These are phyloP conservation scores for Esperia sulphurella DNA, from an alignment of 2,888 invertebrate species.

Conservation along the genomic window DNA sequence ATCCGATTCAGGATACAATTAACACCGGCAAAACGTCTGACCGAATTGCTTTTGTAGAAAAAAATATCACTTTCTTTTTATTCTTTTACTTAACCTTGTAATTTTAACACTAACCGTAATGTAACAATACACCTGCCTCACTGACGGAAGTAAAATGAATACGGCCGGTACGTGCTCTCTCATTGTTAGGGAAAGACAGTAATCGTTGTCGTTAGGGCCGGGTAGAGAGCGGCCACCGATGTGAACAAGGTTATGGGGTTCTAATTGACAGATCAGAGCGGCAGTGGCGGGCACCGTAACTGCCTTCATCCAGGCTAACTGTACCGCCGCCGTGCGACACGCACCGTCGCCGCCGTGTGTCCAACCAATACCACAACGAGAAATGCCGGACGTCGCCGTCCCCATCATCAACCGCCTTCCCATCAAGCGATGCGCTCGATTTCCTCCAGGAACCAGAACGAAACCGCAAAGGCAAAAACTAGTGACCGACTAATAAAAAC, in stretches of 20 bases:
- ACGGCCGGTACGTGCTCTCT: constrained; percentile 15
- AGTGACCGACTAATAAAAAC: constrained; percentile 27
- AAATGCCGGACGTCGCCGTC: constrained; percentile 42
- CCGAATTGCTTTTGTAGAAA: constrained; percentile 23
- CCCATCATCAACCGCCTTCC: constrained; percentile 34
- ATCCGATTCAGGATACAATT: constrained; percentile 43
- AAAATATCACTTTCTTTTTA: constrained; percentile 28
- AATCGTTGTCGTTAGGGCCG: constrained; percentile 42
- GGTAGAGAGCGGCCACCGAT: constrained; percentile 38
- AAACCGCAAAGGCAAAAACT: constrained; percentile 44
- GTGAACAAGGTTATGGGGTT: constrained; percentile 60
- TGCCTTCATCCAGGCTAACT: constrained; percentile 60
- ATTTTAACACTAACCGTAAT: constrained; percentile 17
- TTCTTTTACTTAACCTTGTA: constrained; percentile 30
- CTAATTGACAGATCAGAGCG: constrained; percentile 65
- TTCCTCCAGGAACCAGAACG: constrained; percentile 50
- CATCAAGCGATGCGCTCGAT: constrained; percentile 44
- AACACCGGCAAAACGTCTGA: constrained; percentile 28
- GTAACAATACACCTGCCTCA: constrained; percentile 13
- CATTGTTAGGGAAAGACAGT: constrained; percentile 22
- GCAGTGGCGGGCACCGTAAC: constrained; percentile 52
- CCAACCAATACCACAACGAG: constrained; percentile 58
- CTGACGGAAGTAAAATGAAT: constrained; percentile 19
- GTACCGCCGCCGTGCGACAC: constrained; percentile 63
- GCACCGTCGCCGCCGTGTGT: constrained; percentile 37